Evolutionary conservation across 2,888 invertebrate species (phyloP).

Genomic region (Agrochola lychnidis): DNA sequence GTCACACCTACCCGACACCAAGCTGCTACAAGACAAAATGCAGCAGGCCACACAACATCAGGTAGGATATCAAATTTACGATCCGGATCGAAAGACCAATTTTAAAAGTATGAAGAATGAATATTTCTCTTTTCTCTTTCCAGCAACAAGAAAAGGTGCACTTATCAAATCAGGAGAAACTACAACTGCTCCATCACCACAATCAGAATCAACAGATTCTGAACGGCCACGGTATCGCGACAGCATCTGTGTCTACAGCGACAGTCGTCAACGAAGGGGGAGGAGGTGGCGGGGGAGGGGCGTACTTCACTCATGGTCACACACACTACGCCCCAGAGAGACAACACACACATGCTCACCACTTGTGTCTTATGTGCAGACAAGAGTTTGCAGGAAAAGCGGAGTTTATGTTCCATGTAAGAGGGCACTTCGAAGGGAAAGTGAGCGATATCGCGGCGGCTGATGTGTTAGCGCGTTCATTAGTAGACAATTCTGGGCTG

Average conservation of each 20-base stretch:
- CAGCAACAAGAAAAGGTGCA: slow-evolving; percentile 89
- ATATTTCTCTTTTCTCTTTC: neutral
- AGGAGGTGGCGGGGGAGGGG: slow-evolving; percentile 76
- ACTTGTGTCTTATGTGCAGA: slow-evolving; percentile 92
- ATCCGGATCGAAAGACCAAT: slow-evolving; percentile 2
- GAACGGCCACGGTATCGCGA: slow-evolving; percentile 86
- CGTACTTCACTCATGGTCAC: slow-evolving; percentile 88
- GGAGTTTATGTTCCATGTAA: slow-evolving; percentile 93
- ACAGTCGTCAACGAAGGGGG: slow-evolving; percentile 85
- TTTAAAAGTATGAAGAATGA: neutral
- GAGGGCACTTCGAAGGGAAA: slow-evolving; percentile 92
- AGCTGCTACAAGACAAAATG: slow-evolving; percentile 87
- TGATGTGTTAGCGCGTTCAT: slow-evolving; percentile 87
- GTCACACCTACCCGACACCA: slow-evolving; percentile 92
- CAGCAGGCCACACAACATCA: slow-evolving; percentile 86
- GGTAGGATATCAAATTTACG: slow-evolving; percentile 15
- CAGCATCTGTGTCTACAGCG: slow-evolving; percentile 86
- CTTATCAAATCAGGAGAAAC: slow-evolving; percentile 87
- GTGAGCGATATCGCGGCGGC: slow-evolving; percentile 89
- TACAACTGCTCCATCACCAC: slow-evolving; percentile 87
- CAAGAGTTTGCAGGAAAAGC: slow-evolving; percentile 92
- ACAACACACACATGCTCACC: slow-evolving; percentile 88
- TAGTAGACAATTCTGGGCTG: slow-evolving; percentile 89
- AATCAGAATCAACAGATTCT: slow-evolving; percentile 88
- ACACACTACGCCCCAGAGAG: slow-evolving; percentile 87